Conservation (phyloP, 2,888 invertebrate species). For the Vanessa cardui region DNA sequence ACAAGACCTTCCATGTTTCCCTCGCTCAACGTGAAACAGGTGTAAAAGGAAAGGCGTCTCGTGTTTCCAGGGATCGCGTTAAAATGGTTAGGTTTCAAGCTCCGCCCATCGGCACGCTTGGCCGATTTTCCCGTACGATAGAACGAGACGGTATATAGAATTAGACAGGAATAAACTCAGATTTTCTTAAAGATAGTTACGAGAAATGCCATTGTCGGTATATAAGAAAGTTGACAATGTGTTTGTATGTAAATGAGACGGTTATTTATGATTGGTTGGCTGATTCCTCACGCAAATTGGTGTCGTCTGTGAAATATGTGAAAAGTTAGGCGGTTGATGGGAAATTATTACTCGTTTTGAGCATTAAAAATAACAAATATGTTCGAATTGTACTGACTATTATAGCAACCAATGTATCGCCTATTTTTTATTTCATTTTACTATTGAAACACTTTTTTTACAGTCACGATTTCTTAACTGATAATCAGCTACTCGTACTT, state of each 20-base stretch:
- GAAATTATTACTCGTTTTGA: constrained; percentile 14
- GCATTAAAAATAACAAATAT: constrained; percentile 29
- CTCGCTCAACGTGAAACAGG: constrained; percentile 48
- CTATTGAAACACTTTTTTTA: neutral
- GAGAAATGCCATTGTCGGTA: constrained; percentile 71
- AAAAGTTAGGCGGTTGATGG: constrained; percentile 53
- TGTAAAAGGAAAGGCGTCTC: constrained; percentile 50
- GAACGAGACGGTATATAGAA: constrained; percentile 60
- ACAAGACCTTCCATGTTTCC: constrained; percentile 52
- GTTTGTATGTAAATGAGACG: constrained; percentile 73
- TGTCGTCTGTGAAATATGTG: constrained; percentile 66
- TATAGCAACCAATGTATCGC: neutral
- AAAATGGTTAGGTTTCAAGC: constrained; percentile 55
- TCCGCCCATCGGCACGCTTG: constrained; percentile 77
- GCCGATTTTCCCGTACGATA: constrained; percentile 60
- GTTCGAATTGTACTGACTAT: constrained; percentile 7
- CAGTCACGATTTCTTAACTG: neutral
- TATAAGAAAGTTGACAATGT: constrained; percentile 71
- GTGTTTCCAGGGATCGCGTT: constrained; percentile 61
- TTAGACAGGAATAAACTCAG: constrained; percentile 63
- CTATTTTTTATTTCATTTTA: neutral
- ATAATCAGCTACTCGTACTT: neutral
- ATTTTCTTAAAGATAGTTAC: constrained; percentile 80
- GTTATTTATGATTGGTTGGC: constrained; percentile 70
- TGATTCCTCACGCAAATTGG: constrained; percentile 61